Percentiles rank a stretch among this genome's conserved stretches.
These are phyloP conservation scores for Lycaena phlaeas DNA, from an alignment of 2,888 invertebrate species.

Conservation along the genomic window DNA sequence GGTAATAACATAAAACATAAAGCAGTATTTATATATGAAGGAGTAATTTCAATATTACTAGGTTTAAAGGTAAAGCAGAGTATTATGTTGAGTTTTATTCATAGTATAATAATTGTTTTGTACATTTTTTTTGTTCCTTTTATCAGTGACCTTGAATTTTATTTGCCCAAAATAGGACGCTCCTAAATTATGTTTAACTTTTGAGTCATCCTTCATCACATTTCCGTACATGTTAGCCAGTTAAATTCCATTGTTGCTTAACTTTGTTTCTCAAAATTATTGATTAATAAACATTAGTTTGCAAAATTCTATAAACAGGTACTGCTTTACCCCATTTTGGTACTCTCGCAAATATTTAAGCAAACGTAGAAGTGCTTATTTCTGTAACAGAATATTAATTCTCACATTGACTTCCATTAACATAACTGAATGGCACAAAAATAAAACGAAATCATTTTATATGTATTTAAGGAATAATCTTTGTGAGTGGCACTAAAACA, in stretches of 20 bases:
- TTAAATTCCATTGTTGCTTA: not conserved
- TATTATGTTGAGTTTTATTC: too few relatives aligned
- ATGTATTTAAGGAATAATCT: too few relatives aligned
- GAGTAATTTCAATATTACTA: not conserved
- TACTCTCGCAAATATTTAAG: not conserved
- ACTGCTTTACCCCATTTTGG: not conserved
- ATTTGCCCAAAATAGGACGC: not conserved
- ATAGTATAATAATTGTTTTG: not conserved
- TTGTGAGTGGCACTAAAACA: too few relatives aligned
- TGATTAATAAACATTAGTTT: not conserved
- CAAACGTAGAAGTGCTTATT: too few relatives aligned
- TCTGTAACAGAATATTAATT: too few relatives aligned
- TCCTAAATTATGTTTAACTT: constrained; percentile 2
- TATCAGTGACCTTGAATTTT: not conserved
- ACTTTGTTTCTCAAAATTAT: not conserved
- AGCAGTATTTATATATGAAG: not conserved
- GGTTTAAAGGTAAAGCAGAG: too few relatives aligned
- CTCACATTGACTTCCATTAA: too few relatives aligned
- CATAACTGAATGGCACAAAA: too few relatives aligned
- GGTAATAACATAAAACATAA: not conserved
- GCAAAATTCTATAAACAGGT: not conserved
- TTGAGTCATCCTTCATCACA: constrained; percentile 4
- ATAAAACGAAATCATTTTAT: too few relatives aligned
- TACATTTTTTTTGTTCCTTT: not conserved
- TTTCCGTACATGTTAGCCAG: not conserved